Evolutionary conservation across 1,140 invertebrate genomes (phyloP), one percentile per base, ranked within the genome.

Genomic region (Lamellibrachia luymesi): DNA sequence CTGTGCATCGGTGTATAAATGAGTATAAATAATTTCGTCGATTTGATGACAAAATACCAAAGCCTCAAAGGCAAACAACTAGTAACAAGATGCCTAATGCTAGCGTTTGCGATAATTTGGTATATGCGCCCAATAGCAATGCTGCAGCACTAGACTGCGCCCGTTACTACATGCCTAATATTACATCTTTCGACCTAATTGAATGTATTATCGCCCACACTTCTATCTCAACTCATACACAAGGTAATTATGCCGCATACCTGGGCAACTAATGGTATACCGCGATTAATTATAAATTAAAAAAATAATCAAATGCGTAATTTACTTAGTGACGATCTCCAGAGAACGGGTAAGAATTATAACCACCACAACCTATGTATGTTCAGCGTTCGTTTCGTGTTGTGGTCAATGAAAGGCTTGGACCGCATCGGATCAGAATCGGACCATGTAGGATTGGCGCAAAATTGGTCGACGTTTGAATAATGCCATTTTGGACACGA

Each of bases 241-340:
- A 80, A n/a, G 93, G 92, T 92, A 93, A 93, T 51, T 91, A 92
- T 7, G 49, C 51, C 1, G 10, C 27, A n/a, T 93, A 94, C 90
- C 92, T 94, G 17, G 52, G 80, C 27, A 92, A 92, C 51, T 38
- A 90, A 52, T 56, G 92, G n/a, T 90, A 56, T 22, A 93, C 93
- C 50, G 51, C 90, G 25, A 92, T 92, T 22, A 27, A 91, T 2
- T 50, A 93, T 50, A 49, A 92, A 7, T 92, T 90, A n/a, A 64
- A 93, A 2, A 80, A 80, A 17, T 80, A 8, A 17, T 80, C 5
- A 22, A 22, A 22, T 80, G 64, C 13, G 64, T 22, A 80, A 80
- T 80, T 80, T 80, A 17, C 25, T 80, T 0, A 80, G 2, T 80
- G 25, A 8, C 0, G 1, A 22, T 80, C 7, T 80, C 13, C 64